These are phyloP conservation scores for Turnix velox DNA, from an alignment of 2,113 vertebrate genomes.

Conservation along the genomic window DNA sequence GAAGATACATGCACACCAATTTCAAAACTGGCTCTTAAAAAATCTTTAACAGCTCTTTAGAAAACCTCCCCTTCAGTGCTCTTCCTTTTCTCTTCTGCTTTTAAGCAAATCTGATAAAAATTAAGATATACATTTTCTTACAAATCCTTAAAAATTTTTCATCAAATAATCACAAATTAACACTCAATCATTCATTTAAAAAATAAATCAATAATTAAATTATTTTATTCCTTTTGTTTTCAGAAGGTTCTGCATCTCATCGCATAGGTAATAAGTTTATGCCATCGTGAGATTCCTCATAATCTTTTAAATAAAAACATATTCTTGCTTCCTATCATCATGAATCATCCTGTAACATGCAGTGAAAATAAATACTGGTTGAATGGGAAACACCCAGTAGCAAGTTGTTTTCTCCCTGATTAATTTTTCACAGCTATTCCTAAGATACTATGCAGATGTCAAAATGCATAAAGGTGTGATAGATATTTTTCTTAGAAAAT, in stretches of 20 bases:
- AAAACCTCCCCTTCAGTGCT: neutral
- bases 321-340: neutral
- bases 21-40: neutral
- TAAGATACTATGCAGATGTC: neutral
- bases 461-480: neutral
- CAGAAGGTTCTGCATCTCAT: neutral
- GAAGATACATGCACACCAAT: neutral
- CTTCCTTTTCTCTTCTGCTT: neutral
- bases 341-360: neutral
- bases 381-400: neutral
- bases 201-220: neutral
- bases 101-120: neutral
- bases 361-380: neutral
- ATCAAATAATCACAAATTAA: neutral
- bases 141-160: neutral
- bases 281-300: neutral
- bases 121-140: neutral
- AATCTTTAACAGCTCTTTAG: neutral
- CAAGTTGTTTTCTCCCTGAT: neutral
- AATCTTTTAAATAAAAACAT: neutral
- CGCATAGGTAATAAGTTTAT: neutral
- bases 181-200: accelerated
- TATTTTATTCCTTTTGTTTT: neutral
- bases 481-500: neutral
- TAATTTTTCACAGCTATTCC: neutral